phyloP scores from a whole-genome alignment of 2,888 invertebrate genomes.

The Protula sp. region DNA sequence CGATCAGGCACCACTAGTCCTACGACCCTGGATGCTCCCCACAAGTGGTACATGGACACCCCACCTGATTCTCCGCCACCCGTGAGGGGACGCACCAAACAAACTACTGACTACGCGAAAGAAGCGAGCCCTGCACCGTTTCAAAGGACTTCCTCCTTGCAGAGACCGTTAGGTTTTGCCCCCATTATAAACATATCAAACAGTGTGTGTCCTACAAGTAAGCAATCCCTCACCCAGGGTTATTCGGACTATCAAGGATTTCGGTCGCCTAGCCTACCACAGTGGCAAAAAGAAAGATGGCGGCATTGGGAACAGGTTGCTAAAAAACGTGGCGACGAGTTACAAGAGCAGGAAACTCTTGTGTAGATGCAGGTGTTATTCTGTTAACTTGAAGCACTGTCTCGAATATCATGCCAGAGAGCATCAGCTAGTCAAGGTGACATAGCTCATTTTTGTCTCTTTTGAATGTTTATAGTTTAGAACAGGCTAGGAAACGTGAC shows the following conservation, averaged over 20 bases:
- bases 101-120: not conserved
- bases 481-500: no score
- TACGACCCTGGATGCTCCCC: constrained; percentile 33
- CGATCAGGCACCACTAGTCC: constrained; percentile 30
- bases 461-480: no score
- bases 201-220: no score
- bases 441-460: no score
- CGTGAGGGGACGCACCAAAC: not conserved
- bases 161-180: constrained; percentile 30
- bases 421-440: no score
- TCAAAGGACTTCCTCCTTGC: constrained; percentile 12
- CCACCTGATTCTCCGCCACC: constrained; percentile 13
- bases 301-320: constrained; percentile 38
- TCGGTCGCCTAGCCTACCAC: constrained; percentile 5
- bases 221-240: not conserved
- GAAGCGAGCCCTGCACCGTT: not conserved
- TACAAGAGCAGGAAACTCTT: constrained; percentile 41
- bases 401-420: no score
- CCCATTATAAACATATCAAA: no score
- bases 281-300: constrained; percentile 41
- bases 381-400: no score
- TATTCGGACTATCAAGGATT: not conserved
- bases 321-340: constrained; percentile 29
- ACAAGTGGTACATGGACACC: constrained; percentile 20
- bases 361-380: constrained; percentile 25